Evolutionary conservation across 2,888 invertebrate species (phyloP).

Genomic region (Helleia helle): DNA sequence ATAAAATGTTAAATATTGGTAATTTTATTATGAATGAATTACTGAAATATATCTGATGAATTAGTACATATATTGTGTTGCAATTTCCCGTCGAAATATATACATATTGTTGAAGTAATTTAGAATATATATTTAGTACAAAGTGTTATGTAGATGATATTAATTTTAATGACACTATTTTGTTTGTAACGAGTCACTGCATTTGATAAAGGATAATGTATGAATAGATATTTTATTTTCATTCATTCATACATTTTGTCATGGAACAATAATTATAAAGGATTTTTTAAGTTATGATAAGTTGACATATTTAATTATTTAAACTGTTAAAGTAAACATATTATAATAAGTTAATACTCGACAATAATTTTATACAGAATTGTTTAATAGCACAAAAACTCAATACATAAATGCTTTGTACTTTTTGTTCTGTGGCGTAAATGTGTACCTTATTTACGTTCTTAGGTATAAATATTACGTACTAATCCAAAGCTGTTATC

Average conservation of each 20-base stretch:
- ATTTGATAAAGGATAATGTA: slow-evolving; percentile 4
- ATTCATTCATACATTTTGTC: no score
- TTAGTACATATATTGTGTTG: slow-evolving; percentile 12
- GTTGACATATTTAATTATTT: no score
- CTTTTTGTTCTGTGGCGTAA: background rate
- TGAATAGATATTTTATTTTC: background rate
- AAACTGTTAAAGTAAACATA: no score
- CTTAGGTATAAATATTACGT: slow-evolving; percentile 22
- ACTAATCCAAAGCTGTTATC: slow-evolving; percentile 31
- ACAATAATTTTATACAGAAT: no score
- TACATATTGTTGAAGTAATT: slow-evolving; percentile 41
- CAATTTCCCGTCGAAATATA: slow-evolving; percentile 18
- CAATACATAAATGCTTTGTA: background rate
- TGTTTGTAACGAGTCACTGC: background rate
- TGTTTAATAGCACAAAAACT: background rate
- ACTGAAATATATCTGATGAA: background rate
- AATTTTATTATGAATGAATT: background rate
- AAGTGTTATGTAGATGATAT: slow-evolving; percentile 23
- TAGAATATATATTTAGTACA: slow-evolving; percentile 40
- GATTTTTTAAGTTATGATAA: no score
- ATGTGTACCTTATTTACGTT: slow-evolving; percentile 15
- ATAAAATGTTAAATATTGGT: slow-evolving; percentile 1
- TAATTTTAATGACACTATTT: background rate
- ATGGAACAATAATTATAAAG: background rate
- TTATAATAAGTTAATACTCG: no score